These are phyloP conservation scores for Mionectes macconnelli DNA, from an alignment of 2,113 vertebrate genomes.

Conservation along the genomic window DNA sequence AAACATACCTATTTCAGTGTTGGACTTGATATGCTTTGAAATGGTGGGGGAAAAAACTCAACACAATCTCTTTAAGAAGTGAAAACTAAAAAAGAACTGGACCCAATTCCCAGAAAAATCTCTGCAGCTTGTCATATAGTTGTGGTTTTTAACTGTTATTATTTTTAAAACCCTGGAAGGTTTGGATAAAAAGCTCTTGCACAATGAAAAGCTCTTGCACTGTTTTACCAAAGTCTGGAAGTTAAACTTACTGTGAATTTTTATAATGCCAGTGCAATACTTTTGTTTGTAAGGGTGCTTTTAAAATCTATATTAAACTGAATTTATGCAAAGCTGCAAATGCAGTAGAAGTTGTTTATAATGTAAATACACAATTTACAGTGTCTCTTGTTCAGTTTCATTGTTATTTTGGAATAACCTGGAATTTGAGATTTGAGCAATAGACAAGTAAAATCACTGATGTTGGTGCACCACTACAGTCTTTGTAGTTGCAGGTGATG, in stretches of 20 bases:
- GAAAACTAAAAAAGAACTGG: background rate
- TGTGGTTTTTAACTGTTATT: background rate
- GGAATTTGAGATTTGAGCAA: background rate
- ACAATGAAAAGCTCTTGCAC: conserved; percentile 44
- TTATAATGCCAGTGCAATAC: conserved; percentile 51
- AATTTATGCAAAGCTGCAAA: background rate
- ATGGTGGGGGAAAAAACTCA: background rate
- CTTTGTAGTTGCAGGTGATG: background rate
- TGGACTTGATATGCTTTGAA: background rate
- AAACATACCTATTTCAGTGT: background rate
- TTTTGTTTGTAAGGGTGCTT: conserved; percentile 55
- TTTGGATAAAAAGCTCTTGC: conserved; percentile 33
- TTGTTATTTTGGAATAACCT: background rate
- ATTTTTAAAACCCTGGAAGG: background rate
- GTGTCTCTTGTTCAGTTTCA: background rate
- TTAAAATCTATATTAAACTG: conserved; percentile 2
- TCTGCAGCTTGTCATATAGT: background rate
- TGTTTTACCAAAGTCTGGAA: conserved; percentile 15
- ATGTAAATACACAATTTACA: conserved; percentile 19
- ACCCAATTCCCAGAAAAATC: background rate
- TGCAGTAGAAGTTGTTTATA: background rate
- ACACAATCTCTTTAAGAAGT: background rate
- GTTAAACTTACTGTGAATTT: conserved; percentile 55
- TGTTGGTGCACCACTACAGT: background rate
- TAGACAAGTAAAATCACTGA: background rate